Conservation (phyloP, 2,113 vertebrate genomes). For the Cisticola juncidis region DNA sequence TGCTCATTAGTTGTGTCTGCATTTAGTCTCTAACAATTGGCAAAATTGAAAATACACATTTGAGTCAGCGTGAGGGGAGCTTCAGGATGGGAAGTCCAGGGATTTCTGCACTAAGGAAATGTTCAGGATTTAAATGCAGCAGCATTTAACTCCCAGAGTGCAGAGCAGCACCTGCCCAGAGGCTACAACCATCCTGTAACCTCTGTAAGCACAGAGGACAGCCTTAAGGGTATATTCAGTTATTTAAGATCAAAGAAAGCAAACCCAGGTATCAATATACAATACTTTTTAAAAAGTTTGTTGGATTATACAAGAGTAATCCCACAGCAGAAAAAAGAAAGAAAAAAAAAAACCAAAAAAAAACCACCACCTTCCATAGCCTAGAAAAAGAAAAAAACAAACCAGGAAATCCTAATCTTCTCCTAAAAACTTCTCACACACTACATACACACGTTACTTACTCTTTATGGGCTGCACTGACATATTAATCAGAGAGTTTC, state of each 20-base stretch:
- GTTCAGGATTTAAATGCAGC: not conserved
- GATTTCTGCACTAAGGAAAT: not conserved
- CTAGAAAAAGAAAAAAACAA: too few relatives aligned
- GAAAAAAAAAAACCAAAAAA: too few relatives aligned
- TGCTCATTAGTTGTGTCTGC: not conserved
- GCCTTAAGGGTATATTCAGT: not conserved
- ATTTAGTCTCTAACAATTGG: not conserved
- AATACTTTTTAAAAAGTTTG: not conserved
- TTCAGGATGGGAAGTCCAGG: not conserved
- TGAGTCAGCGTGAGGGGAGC: not conserved
- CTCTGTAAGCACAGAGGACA: not conserved
- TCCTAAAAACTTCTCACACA: not conserved
- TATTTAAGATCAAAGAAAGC: not conserved
- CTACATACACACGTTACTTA: not conserved
- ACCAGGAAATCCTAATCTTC: not conserved
- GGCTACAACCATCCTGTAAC: not conserved
- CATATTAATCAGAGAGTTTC: slow-evolving; percentile 11
- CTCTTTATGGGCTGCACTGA: not conserved
- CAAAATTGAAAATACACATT: not conserved
- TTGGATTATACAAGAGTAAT: not conserved
- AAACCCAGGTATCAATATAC: not conserved
- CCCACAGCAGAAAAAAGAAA: not conserved
- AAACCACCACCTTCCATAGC: not conserved
- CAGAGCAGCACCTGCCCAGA: not conserved
- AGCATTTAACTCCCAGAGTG: not conserved